A percentile compares a stretch with the other conserved stretches of the same genome.
Conservation (phyloP, 1,140 invertebrate species). For the Neotoxoptera formosana region DNA sequence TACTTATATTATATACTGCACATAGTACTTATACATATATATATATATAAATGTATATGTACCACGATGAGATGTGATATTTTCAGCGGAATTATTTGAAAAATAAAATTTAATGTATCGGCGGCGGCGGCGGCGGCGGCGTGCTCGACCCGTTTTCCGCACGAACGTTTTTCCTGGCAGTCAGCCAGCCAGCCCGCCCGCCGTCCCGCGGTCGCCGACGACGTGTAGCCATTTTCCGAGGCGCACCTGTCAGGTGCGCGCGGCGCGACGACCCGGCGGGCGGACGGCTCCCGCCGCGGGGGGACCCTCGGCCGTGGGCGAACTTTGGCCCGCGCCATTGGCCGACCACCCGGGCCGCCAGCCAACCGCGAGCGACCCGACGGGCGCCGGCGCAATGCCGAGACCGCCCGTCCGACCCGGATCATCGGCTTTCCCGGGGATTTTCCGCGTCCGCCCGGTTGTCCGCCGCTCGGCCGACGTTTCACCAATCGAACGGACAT, state of each 20-base stretch:
- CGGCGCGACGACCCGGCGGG: neutral
- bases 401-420: constrained; percentile 33
- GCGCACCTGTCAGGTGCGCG: constrained; percentile 2
- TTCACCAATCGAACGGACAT: constrained; percentile 10
- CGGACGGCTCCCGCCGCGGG: neutral
- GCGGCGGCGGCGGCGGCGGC: neutral
- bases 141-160: constrained; percentile 21
- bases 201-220: neutral
- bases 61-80: neutral
- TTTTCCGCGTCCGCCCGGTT: constrained; percentile 56
- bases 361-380: constrained; percentile 16
- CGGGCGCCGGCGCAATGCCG: constrained; percentile 41
- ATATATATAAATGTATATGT: neutral
- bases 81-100: neutral
- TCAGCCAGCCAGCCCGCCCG: neutral
- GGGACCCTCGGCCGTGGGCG: constrained; percentile 10
- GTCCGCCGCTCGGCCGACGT: constrained; percentile 42
- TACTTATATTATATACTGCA: too few relatives aligned
- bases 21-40: too few relatives aligned
- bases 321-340: neutral
- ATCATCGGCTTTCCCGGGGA: constrained; percentile 50
- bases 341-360: neutral
- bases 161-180: constrained; percentile 23
- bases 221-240: constrained; percentile 42
- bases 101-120: constrained; percentile 37